phyloP scores from a whole-genome alignment of 2,113 vertebrate genomes.

The Periophthalmodon schlosseri region DNA sequence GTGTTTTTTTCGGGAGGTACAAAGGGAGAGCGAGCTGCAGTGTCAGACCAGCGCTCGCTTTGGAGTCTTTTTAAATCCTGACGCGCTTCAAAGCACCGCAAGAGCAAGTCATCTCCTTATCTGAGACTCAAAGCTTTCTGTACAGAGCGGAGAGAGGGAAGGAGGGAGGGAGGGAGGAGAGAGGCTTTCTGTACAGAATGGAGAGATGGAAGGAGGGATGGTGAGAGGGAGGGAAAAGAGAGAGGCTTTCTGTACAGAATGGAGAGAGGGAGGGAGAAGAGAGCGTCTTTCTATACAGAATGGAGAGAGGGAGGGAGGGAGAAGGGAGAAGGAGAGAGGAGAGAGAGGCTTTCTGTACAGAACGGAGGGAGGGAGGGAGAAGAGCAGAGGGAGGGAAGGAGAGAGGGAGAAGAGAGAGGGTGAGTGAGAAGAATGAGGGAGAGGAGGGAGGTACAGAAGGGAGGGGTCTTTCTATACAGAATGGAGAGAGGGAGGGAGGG shows the following conservation, averaged over 20 bases:
- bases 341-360: background rate
- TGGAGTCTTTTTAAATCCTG: conserved; percentile 83
- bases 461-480: background rate
- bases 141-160: conserved; percentile 52
- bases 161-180: conserved; percentile 63
- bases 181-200: background rate
- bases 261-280: background rate
- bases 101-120: conserved; percentile 87
- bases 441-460: background rate
- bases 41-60: conserved; percentile 75
- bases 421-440: too few relatives aligned
- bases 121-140: conserved; percentile 83
- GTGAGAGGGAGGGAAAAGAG: conserved; percentile 1
- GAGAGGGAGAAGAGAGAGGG: background rate
- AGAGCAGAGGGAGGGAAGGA: background rate
- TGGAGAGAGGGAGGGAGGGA: background rate
- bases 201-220: background rate
- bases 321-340: background rate
- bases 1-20: conserved; percentile 45
- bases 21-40: conserved; percentile 77
- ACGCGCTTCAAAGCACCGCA: conserved; percentile 81
- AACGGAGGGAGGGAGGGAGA: background rate
- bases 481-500: background rate
- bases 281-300: background rate
- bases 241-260: background rate